Conservation (phyloP, 2,888 invertebrate species). For the Phalera bucephala region DNA sequence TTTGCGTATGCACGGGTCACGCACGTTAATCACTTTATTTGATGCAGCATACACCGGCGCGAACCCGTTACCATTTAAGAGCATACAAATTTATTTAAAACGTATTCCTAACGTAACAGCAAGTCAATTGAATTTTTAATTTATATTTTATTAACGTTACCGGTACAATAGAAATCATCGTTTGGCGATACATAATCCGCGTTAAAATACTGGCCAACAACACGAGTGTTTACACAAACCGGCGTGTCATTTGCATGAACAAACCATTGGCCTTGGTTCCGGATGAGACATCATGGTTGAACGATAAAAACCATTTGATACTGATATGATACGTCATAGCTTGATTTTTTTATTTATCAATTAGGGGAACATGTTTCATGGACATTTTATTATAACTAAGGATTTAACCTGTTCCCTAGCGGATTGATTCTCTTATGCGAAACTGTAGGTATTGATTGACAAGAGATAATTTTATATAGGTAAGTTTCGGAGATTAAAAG, state of each 20-base stretch:
- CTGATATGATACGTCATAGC: conserved; percentile 13
- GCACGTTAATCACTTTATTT: too few species aligned
- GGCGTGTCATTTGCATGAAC: conserved; percentile 34
- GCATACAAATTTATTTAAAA: neutral
- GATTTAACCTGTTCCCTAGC: conserved; percentile 3
- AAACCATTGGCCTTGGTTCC: conserved; percentile 34
- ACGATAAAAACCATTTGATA: conserved; percentile 21
- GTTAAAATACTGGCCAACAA: conserved; percentile 23
- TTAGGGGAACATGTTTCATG: conserved; percentile 15
- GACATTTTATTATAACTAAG: conserved; percentile 2
- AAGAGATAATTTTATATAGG: neutral
- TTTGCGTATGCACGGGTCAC: too few species aligned
- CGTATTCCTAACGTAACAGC: neutral
- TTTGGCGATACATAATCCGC: conserved; percentile 20
- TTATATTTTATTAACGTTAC: neutral
- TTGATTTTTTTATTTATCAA: conserved; percentile 9
- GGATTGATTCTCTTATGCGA: too few species aligned
- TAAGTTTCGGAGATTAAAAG: neutral
- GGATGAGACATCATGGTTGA: conserved; percentile 24
- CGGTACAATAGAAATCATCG: conserved; percentile 7
- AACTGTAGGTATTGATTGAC: too few species aligned
- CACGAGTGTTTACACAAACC: conserved; percentile 22
- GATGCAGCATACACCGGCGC: neutral
- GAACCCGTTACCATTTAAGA: neutral
- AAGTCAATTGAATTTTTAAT: neutral